phyloP scores from a whole-genome alignment of 2,888 invertebrate species.

The Antitype chi region DNA sequence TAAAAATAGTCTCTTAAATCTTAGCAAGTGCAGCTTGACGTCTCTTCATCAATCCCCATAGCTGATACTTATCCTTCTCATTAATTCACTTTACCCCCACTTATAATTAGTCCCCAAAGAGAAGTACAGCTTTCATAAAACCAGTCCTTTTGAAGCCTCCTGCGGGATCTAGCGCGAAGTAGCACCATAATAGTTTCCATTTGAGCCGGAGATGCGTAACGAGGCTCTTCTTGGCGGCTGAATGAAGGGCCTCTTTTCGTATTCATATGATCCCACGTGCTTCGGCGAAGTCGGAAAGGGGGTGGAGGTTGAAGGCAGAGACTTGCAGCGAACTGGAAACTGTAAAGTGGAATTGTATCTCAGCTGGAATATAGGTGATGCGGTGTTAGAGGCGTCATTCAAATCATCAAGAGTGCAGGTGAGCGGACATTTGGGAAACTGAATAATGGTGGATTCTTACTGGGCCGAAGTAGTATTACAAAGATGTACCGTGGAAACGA shows the following conservation, averaged over 20 bases:
- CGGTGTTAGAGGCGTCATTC: too few species aligned
- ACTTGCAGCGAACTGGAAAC: constrained; percentile 45
- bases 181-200: constrained; percentile 80
- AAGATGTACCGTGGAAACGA: neutral
- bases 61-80: constrained; percentile 15
- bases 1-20: neutral
- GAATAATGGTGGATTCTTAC: too few species aligned
- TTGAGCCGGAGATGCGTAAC: constrained; percentile 80
- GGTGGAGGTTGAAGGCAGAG: constrained; percentile 48
- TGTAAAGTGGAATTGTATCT: too few species aligned
- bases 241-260: constrained; percentile 84
- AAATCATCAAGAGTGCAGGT: too few species aligned
- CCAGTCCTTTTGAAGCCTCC: constrained; percentile 50
- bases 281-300: constrained; percentile 52
- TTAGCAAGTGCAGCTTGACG: neutral
- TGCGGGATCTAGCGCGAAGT: constrained; percentile 52
- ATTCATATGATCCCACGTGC: constrained; percentile 83
- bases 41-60: neutral
- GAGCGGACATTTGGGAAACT: too few species aligned
- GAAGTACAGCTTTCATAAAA: constrained; percentile 31
- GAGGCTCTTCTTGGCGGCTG: constrained; percentile 81
- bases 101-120: constrained; percentile 45
- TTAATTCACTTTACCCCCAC: constrained; percentile 8
- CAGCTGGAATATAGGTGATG: too few species aligned
- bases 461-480: too few species aligned